Evolutionary conservation across 2,113 vertebrate genomes (phyloP).

Genomic region (Orycteropus afer): DNA sequence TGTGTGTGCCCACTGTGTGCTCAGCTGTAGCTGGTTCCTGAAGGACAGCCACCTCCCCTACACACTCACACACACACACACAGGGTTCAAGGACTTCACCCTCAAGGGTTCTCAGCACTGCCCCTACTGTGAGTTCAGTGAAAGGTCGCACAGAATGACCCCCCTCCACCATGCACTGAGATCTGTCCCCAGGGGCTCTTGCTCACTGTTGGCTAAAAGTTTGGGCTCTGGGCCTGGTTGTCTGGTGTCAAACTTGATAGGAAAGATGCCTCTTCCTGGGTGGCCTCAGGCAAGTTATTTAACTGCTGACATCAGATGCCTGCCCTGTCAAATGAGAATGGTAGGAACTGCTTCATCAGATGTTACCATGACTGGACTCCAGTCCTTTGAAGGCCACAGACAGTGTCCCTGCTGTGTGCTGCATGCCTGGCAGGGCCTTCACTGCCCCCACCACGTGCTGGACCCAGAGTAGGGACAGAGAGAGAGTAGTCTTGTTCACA

Average conservation of each 20-base stretch:
- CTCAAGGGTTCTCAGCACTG: background rate
- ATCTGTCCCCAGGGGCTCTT: background rate
- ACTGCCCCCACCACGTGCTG: background rate
- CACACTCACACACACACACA: rapidly evolving
- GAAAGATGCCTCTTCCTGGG: background rate
- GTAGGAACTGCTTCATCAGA: rapidly evolving
- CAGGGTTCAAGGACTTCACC: background rate
- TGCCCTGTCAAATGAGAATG: background rate
- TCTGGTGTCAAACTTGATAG: no score
- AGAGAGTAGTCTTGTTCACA: background rate
- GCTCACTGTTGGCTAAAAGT: background rate
- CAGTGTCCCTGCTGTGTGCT: background rate
- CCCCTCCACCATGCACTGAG: rapidly evolving
- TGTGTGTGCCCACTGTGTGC: no score
- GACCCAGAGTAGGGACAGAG: background rate
- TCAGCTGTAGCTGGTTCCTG: background rate
- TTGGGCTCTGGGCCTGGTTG: background rate
- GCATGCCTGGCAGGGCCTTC: background rate
- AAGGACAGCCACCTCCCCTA: no score
- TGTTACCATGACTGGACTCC: no score
- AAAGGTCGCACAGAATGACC: background rate
- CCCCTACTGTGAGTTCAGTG: background rate
- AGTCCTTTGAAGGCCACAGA: no score
- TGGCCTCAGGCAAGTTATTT: background rate
- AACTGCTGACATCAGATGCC: no score